Evolutionary conservation across 1,140 invertebrate genomes (phyloP), one percentile per base, ranked within the genome.

Genomic region (Drosophila pachea): DNA sequence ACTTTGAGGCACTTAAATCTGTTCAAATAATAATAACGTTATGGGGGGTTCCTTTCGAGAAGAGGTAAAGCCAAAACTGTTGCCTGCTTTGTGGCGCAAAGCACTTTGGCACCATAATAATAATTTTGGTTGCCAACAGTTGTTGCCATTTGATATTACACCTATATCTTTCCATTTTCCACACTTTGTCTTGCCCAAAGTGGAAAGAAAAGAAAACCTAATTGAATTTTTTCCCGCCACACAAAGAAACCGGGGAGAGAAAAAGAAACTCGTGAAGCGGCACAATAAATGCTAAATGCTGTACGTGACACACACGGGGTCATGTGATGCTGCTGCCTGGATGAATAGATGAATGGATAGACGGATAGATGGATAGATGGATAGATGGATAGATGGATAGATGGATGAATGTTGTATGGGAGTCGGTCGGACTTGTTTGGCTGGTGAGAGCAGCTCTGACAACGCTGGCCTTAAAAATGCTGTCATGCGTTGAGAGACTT

Each of bases 231-330:
- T 61, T 60, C 54, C 33, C 42, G 43, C 42, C 47, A 54, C 56
- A 67, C 6, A 33, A 12, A 14, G 31, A 36, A 38, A 38, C n/a
- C 0, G 36, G 36, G 35, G 48, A 33, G 12, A 12, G 12, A 64
- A 65, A 36, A 73, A 65, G 65, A 63, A 74, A 71, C 54, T 78
- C 45, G 71, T 59, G 50, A 66, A 68, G 68, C 52, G 55, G 16
- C 63, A 84, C 64, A 83, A 79, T 79, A 86, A 86, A 86, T 68
- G 76, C 81, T 84, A 84, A 84, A 84, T 76, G 76, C 73, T 76
- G 73, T 84, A 84, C 79, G 65, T 76, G 73, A 68, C 74, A 82
- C 72, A 78, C 75, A 84, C 76, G 58, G 49, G 55, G 52, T 65
- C 70, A 73, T 52, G 68, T 59, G 60, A 60, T 47, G 54, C 49